Evolutionary conservation across 1,140 invertebrate genomes (phyloP).

Genomic region (Pseudomyrmex cubaensis): DNA sequence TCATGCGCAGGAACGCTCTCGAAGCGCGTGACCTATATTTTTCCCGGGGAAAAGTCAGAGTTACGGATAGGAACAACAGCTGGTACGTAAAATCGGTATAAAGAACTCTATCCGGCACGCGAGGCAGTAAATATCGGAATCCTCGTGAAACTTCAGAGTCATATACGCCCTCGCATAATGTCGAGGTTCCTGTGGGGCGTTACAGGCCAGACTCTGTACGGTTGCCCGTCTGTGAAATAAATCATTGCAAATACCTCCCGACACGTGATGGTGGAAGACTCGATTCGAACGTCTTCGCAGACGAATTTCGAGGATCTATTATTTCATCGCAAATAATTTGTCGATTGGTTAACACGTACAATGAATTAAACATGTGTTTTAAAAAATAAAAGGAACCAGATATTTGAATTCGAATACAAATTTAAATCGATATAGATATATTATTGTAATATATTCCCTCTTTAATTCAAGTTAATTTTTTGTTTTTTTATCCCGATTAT

Average conservation of each 20-base stretch:
- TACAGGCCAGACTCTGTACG: constrained; percentile 37
- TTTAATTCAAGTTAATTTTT: too few relatives aligned
- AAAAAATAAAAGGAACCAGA: too few relatives aligned
- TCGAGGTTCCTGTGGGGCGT: constrained; percentile 61
- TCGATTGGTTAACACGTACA: background rate
- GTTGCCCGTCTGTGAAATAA: constrained; percentile 66
- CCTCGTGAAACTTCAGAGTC: constrained; percentile 70
- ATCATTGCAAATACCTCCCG: constrained; percentile 71
- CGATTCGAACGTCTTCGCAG: constrained; percentile 49
- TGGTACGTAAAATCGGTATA: constrained; percentile 72
- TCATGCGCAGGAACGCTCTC: constrained; percentile 28
- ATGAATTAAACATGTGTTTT: too few relatives aligned
- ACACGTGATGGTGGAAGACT: constrained; percentile 64
- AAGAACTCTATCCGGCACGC: constrained; percentile 66
- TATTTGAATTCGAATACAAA: too few relatives aligned
- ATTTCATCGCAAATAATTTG: constrained; percentile 7
- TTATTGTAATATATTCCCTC: too few relatives aligned
- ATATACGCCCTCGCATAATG: constrained; percentile 71
- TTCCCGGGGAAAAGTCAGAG: background rate
- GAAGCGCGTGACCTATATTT: constrained; percentile 24
- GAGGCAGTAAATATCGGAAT: constrained; percentile 74
- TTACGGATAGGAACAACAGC: constrained; percentile 67
- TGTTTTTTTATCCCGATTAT: too few relatives aligned
- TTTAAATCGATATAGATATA: too few relatives aligned
- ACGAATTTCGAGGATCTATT: constrained; percentile 23